Percentiles rank a stretch among this genome's conserved stretches.
Conservation (phyloP, 1,140 invertebrate genomes). For the Drosophila eugracilis region DNA sequence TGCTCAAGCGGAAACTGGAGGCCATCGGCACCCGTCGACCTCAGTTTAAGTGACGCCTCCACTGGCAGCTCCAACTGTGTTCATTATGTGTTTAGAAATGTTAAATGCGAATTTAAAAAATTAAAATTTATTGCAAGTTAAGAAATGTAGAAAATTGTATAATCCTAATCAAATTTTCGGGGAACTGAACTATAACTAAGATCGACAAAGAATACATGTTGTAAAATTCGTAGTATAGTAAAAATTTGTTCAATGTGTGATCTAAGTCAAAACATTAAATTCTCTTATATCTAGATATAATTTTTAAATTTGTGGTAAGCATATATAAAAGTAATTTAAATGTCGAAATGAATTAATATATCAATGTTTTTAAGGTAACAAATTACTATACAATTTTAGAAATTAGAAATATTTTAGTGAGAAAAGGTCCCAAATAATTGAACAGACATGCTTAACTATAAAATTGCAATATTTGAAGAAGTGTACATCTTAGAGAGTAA, state of each 20-base stretch:
- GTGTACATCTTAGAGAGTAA: conserved; percentile 36
- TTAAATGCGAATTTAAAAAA: conserved; percentile 73
- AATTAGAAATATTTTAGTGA: too few relatives aligned
- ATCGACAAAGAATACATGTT: not conserved
- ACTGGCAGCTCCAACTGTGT: conserved; percentile 37
- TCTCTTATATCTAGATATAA: not conserved
- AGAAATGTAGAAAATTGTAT: conserved; percentile 26
- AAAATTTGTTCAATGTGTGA: not conserved
- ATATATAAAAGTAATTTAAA: too few relatives aligned
- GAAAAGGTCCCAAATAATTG: not conserved
- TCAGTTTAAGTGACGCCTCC: conserved; percentile 57
- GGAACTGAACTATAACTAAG: not conserved
- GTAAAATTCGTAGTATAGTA: not conserved
- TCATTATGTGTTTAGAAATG: conserved; percentile 63
- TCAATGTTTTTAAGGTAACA: too few relatives aligned
- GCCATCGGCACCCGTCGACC: conserved; percentile 66
- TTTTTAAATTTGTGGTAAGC: not conserved
- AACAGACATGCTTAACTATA: not conserved
- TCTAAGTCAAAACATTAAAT: not conserved
- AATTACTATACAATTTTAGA: too few relatives aligned
- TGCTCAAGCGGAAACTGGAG: conserved; percentile 78
- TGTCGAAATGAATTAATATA: too few relatives aligned
- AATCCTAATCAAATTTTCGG: conserved; percentile 6
- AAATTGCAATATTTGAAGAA: not conserved
- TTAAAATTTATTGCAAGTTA: conserved; percentile 78